A percentile compares a stretch with the other conserved stretches of the same genome.
Conservation (phyloP, 2,888 invertebrate species). For the Acrobasis suavella region DNA sequence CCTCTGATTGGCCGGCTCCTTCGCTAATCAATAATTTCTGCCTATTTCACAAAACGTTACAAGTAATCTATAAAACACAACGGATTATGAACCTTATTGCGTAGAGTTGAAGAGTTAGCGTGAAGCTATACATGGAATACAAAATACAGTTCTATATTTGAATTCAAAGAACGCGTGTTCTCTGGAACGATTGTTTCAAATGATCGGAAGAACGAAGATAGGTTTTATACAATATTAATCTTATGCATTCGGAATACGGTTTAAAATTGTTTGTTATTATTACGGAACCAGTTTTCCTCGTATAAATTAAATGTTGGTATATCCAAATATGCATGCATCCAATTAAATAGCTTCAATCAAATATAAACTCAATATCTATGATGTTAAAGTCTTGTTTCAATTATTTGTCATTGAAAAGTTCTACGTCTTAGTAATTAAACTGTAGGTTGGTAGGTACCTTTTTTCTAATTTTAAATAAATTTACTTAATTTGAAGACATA, state of each 20-base stretch:
- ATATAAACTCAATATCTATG: background rate
- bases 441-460: no score
- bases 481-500: no score
- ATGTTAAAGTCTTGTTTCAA: background rate
- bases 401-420: background rate
- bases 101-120: background rate
- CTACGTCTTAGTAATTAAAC: background rate
- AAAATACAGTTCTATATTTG: constrained; percentile 22
- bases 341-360: constrained; percentile 12
- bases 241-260: background rate
- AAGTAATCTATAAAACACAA: constrained; percentile 21
- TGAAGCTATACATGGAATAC: background rate
- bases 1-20: constrained; percentile 63
- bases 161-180: constrained; percentile 23
- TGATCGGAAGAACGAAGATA: constrained; percentile 6
- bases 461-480: no score
- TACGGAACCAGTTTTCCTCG: constrained; percentile 18
- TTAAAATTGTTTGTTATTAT: background rate
- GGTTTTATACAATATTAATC: constrained; percentile 2
- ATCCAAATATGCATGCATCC: constrained; percentile 14
- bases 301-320: constrained; percentile 7
- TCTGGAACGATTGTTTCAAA: constrained; percentile 15
- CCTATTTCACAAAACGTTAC: constrained; percentile 36
- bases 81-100: constrained; percentile 12
- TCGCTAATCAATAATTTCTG: constrained; percentile 69